phyloP scores from a whole-genome alignment of 2,888 invertebrate species.

The Harpagoxenus sublaevis region DNA sequence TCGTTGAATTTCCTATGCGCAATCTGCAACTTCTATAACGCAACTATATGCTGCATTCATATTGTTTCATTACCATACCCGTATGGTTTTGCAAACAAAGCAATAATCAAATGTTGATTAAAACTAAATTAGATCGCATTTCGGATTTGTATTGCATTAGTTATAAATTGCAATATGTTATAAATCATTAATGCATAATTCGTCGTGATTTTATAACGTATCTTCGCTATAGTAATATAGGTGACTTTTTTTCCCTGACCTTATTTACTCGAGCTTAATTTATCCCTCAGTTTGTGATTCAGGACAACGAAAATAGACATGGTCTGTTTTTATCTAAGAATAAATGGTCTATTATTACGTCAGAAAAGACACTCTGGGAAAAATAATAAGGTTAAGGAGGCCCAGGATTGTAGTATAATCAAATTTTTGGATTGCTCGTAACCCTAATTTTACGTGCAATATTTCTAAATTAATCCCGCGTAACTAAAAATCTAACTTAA shows the following conservation, averaged over 20 bases:
- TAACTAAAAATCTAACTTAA: no score
- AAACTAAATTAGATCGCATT: background rate
- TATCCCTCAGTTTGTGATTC: conserved; percentile 35
- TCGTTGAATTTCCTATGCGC: conserved; percentile 10
- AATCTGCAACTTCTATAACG: background rate
- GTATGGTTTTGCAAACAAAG: background rate
- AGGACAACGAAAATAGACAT: conserved; percentile 42
- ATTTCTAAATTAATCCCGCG: no score
- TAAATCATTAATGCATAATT: background rate
- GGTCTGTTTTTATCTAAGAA: conserved; percentile 40
- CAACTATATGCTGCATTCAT: background rate
- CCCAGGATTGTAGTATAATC: no score
- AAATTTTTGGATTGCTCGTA: no score
- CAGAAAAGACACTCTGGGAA: conserved; percentile 28
- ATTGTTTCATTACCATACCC: background rate
- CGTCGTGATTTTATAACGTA: background rate
- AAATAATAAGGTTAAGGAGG: no score
- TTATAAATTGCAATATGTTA: background rate
- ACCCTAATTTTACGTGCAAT: no score
- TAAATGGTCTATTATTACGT: conserved; percentile 33
- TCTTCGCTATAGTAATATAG: background rate
- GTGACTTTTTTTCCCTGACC: background rate
- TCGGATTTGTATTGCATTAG: background rate
- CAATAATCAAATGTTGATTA: background rate
- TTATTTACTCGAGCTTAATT: conserved; percentile 31